A percentile compares a stretch with the other conserved stretches of the same genome.
Conservation (phyloP, 1,140 invertebrate species). For the Ptiloglossa arizonensis region DNA sequence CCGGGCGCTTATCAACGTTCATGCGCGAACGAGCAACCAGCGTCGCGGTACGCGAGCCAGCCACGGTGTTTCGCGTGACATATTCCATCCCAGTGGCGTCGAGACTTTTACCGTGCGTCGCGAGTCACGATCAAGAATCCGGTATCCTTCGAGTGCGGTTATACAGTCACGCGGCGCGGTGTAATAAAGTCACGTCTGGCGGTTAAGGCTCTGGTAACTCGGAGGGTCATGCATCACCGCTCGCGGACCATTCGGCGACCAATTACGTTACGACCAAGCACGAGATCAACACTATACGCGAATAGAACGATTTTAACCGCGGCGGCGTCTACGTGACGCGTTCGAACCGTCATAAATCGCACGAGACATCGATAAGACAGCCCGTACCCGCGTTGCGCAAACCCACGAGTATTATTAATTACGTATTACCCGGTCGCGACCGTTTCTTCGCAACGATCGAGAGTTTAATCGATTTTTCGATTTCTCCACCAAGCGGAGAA, state of each 20-base stretch:
- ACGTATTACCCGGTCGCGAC: no score
- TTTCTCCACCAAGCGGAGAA: no score
- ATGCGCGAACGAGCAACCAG: no score
- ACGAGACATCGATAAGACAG: no score
- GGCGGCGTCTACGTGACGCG: background rate
- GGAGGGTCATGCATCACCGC: conserved; percentile 41
- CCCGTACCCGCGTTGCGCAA: no score
- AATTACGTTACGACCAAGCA: conserved; percentile 23
- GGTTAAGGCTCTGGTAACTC: conserved; percentile 59
- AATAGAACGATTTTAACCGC: background rate
- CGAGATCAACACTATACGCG: background rate
- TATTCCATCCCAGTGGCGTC: background rate
- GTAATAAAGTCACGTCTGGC: conserved; percentile 62
- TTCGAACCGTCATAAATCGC: background rate
- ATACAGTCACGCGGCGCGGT: conserved; percentile 45
- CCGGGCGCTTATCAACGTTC: no score
- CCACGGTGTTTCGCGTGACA: no score
- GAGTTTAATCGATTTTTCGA: no score
- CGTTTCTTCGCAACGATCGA: no score
- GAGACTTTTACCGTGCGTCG: conserved; percentile 1
- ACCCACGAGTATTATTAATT: no score
- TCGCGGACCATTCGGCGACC: conserved; percentile 9
- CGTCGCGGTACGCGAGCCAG: no score
- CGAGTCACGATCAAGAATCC: conserved; percentile 46
- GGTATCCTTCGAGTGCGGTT: conserved; percentile 63